These are phyloP conservation scores for Octopus sinensis DNA, from an alignment of 1,140 invertebrate genomes.

Conservation along the genomic window DNA sequence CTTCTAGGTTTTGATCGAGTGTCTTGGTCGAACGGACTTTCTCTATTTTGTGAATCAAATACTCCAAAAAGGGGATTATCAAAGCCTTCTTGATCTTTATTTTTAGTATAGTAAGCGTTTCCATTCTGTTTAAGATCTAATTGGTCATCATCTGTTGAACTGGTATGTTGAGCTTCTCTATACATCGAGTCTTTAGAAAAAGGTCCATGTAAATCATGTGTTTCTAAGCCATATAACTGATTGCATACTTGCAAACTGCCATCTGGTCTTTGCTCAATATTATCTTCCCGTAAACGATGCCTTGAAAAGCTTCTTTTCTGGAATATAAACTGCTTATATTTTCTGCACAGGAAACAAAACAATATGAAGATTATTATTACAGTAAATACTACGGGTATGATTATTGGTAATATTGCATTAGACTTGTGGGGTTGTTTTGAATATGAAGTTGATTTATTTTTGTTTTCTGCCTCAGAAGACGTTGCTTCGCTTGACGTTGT, in stretches of 20 bases:
- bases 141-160: constrained; percentile 21
- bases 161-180: constrained; percentile 17
- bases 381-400: neutral
- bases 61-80: neutral
- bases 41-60: neutral
- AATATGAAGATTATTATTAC: too few species aligned
- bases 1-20: neutral
- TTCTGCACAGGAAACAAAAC: constrained; percentile 13
- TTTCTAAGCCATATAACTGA: constrained; percentile 32
- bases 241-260: constrained; percentile 38
- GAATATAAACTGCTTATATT: constrained; percentile 23
- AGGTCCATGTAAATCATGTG: constrained; percentile 15
- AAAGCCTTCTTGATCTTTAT: neutral
- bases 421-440: neutral
- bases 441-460: neutral
- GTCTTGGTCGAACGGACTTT: neutral
- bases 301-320: constrained; percentile 31
- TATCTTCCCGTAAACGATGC: constrained; percentile 36
- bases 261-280: constrained; percentile 32
- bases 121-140: constrained; percentile 27
- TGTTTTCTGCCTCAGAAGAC: too few species aligned
- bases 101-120: constrained; percentile 27
- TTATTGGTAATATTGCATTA: neutral
- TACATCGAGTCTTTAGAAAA: neutral
- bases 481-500: too few species aligned